Conservation (phyloP, 2,888 invertebrate genomes). For the Hypselothyrea guttata region DNA sequence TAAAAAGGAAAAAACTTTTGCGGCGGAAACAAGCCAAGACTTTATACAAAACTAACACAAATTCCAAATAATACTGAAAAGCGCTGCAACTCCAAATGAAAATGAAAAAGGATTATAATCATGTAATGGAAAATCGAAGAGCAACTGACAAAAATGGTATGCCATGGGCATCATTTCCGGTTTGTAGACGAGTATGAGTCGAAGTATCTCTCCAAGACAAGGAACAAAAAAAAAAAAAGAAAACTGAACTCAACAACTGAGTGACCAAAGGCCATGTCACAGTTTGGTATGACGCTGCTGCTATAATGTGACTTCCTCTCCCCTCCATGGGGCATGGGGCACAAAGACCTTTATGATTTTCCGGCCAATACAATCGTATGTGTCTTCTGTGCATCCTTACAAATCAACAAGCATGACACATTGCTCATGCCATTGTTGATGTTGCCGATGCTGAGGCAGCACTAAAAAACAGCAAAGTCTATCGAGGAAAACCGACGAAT, state of each 20-base stretch:
- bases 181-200: constrained; percentile 6
- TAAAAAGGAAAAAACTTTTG: constrained; percentile 55
- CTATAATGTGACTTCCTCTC: constrained; percentile 54
- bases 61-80: constrained; percentile 7
- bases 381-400: constrained; percentile 64
- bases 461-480: constrained; percentile 45
- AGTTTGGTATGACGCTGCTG: constrained; percentile 48
- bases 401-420: constrained; percentile 79
- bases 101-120: constrained; percentile 65
- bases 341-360: constrained; percentile 78
- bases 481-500: constrained; percentile 4
- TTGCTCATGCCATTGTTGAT: constrained; percentile 38
- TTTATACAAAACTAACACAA: constrained; percentile 28
- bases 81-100: constrained; percentile 2
- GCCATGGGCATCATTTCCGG: constrained; percentile 68
- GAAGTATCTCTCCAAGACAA: background rate
- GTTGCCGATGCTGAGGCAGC: constrained; percentile 61
- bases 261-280: constrained; percentile 30
- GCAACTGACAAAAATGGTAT: constrained; percentile 60
- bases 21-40: constrained; percentile 58
- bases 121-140: constrained; percentile 60
- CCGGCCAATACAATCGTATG: constrained; percentile 75
- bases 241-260: too few relatives aligned
- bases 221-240: constrained; percentile 24
- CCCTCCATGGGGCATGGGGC: background rate